Evolutionary conservation across 2,113 vertebrate genomes (phyloP), one percentile per base, ranked within the genome.

Genomic region (Osmerus mordax): DNA sequence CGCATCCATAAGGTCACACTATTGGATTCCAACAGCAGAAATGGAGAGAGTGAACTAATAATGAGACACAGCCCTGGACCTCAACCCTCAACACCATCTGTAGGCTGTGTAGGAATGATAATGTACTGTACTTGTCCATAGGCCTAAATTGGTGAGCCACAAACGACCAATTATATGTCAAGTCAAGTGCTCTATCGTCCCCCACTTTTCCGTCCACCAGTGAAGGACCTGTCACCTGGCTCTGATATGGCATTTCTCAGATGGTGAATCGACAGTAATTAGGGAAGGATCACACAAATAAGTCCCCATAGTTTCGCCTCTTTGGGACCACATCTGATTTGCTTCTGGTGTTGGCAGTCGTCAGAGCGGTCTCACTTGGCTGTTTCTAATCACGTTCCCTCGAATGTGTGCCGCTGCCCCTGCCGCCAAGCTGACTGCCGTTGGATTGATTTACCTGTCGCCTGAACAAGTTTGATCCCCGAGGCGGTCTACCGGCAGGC

Each of bases 381-480:
- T 69, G 16, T 86, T 88, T 86, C 86, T 68, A 81, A 23, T 90
- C 85, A 88, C 84, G 73, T 87, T 74, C 83, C 83, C 6, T 77
- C 74, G 78, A 82, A 81, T 77, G 74, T 41, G 59, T 78, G 75
- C 78, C 9, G 41, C 41, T 47, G 41, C 41, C 41, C 41, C 75
- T 81, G 68, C 81, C 32, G 73, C 70, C 75, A 69, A 80, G 84
- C 86, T 65, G 75, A 79, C 83, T 77, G 81, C 72, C 65, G 36
- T 65, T 60, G 70, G 85, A 91, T 87, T 91, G 86, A 89, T 90
- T 90, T 84, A 89, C 85, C 86, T 84, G 89, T 90, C 81, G 78
- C 82, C 71, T 88, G 87, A 88, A 78, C 83, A 83, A 82, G 79
- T 87, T 83, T 86, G 85, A 86, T 87, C 77, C 82, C 83, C 19